Evolutionary conservation across 1,140 invertebrate genomes (phyloP), one percentile per base, ranked within the genome.

Genomic region (Bombus affinis): DNA sequence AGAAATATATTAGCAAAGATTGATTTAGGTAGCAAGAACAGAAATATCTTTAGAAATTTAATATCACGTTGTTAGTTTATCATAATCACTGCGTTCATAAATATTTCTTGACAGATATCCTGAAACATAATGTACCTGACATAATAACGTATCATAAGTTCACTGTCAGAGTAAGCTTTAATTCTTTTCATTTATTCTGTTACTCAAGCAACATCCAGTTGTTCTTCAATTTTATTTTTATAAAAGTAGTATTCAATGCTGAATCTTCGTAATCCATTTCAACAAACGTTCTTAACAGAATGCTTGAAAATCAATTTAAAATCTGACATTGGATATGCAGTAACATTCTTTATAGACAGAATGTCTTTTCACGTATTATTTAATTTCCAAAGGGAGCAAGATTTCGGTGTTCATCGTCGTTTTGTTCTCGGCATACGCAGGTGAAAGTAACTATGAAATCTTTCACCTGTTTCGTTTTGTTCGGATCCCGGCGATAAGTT

Each of bases 401-500:
- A 66, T 44, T 66, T 42, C 25, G 4, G 3, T 13, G 42, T 18
- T 18, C 2, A 1, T 32, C n/a, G 12, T 59, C 37, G 15, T 73
- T 81, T 73, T 53, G 28, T 13, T 35, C 25, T 37, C 72, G 42
- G 66, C 3, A 22, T 73, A 53, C 81, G 35, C 25, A 53, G 28
- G 3, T 22, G n/a, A 22, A 53, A 39, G 6, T 32, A 32, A 15
- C 57, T 37, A 74, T 39, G 28, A 8, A 18, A 22, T 5, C 37
- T 37, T 18, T 44, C 18, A 2, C 44, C 18, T 39, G 53, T 74
- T 53, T 53, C n/a, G 25, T 28, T 25, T 25, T 8, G 18, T 68
- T 13, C 32, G 70, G 37, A 66, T 68, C 42, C 1, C 35, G 35
- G 39, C 62, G 74, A 70, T 78, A 83, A 83, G 81, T 78, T 72